Evolutionary conservation across 2,888 invertebrate genomes (phyloP), one percentile per base, ranked within the genome.

Genomic region (Stenoptilia bipunctidactyla): DNA sequence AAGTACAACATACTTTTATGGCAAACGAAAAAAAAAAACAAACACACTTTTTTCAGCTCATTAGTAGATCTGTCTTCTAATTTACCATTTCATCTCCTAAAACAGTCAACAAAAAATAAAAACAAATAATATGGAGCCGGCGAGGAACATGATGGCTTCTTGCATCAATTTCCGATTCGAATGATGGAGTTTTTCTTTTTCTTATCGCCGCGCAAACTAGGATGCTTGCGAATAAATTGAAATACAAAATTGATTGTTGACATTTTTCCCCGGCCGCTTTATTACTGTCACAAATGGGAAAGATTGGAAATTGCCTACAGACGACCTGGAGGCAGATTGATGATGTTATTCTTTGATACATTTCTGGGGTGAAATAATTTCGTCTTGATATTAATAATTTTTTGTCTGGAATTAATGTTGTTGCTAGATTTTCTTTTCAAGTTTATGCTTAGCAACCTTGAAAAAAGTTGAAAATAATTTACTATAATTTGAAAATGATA

Each of bases 161-260:
- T 80, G 82, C 80, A 80, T 80, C 80, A 84, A 85, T 85, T 84
- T 85, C 85, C 85, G 85, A 70, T 82, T 70, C 68, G 75, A 84
- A 82, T 84, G 82, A 84, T 57, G 65, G 73, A 69, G 67, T 70
- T 80, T 77, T 77, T 77, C 73, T 82, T 82, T 82, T 80, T 82
- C 82, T 82, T 83, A 82, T 82, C 80, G 75, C 58, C 76, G 69
- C 70, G 73, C 76, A 71, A 82, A 83, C 83, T 82, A 79, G 68
- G 80, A 77, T 75, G 80, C 76, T 71, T 73, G 73, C 79, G 76
- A 82, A 80, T 82, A 82, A 82, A 83, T 83, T 79, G 84, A 82
- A 84, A 84, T 82, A 83, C 80, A 79, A 84, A 85, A 83, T 83
- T 82, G 84, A 83, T 83, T 84, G 84, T 84, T 84, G 83, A 79